A percentile compares a stretch with the other conserved stretches of the same genome.
Conservation (phyloP, 2,888 invertebrate genomes). For the Anorthoa munda region DNA sequence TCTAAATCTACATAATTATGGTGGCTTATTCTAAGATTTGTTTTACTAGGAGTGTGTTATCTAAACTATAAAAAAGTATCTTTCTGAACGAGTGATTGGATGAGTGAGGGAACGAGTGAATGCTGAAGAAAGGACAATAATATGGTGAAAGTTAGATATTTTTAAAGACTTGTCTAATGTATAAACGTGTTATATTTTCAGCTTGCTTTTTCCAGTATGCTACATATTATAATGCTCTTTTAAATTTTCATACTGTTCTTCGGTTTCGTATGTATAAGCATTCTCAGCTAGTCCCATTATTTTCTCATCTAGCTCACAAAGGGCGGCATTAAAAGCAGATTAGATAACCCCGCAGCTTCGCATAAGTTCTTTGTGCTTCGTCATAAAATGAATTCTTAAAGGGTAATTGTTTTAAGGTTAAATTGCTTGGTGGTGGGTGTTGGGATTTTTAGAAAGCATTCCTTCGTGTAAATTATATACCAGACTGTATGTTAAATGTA, state of each 20-base stretch:
- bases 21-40: too few relatives aligned
- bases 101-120: too few relatives aligned
- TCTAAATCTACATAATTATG: too few relatives aligned
- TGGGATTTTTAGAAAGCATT: neutral
- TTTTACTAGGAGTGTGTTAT: neutral
- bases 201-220: too few relatives aligned
- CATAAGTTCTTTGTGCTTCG: conserved; percentile 30
- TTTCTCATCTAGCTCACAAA: conserved; percentile 51
- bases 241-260: neutral
- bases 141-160: too few relatives aligned
- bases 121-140: too few relatives aligned
- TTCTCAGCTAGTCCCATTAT: conserved; percentile 32
- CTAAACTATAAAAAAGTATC: too few relatives aligned
- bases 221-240: neutral
- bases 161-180: too few relatives aligned
- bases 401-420: conserved; percentile 30
- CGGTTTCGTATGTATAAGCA: neutral
- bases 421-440: conserved; percentile 18
- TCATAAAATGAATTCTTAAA: conserved; percentile 30
- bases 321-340: conserved; percentile 51
- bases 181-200: too few relatives aligned
- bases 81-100: too few relatives aligned
- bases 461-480: neutral
- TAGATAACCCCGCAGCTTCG: conserved; percentile 21
- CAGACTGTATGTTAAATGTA: neutral